phyloP scores from a whole-genome alignment of 2,113 vertebrate species.

The Myotis yumanensis region DNA sequence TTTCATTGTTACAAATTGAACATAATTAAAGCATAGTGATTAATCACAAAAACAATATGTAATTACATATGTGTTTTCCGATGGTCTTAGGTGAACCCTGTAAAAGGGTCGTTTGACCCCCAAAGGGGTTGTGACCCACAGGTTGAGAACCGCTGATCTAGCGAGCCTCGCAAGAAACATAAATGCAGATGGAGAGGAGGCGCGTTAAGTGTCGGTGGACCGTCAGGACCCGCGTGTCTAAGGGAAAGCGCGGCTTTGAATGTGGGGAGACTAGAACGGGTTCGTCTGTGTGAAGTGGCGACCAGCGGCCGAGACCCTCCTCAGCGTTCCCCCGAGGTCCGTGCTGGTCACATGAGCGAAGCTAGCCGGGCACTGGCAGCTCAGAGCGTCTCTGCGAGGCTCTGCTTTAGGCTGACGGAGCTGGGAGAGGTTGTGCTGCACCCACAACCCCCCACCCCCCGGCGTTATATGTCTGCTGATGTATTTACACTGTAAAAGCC shows the following conservation, averaged over 20 bases:
- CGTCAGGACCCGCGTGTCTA: fast-evolving
- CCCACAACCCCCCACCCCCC: background rate
- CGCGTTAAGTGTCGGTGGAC: fast-evolving
- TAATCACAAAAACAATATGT: too few species aligned
- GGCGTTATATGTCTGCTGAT: background rate
- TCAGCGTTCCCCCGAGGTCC: fast-evolving
- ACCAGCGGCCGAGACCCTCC: background rate
- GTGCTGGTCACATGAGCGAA: too few species aligned
- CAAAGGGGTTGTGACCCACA: too few species aligned
- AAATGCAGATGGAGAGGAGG: background rate
- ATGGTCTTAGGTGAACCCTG: too few species aligned
- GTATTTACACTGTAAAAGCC: background rate
- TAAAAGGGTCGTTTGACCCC: too few species aligned
- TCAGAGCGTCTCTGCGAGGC: background rate
- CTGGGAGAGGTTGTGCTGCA: fast-evolving
- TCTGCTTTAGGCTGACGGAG: fast-evolving
- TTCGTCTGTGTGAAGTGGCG: background rate
- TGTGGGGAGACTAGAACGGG: fast-evolving
- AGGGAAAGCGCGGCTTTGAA: background rate
- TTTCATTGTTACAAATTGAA: too few species aligned
- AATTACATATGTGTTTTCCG: too few species aligned
- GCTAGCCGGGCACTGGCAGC: too few species aligned
- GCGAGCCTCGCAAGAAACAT: too few species aligned
- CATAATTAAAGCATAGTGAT: too few species aligned
- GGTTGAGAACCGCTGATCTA: too few species aligned